Percentiles rank a stretch among this genome's conserved stretches.
phyloP scores from a whole-genome alignment of 2,113 vertebrate species.

The Nothoprocta perdicaria region DNA sequence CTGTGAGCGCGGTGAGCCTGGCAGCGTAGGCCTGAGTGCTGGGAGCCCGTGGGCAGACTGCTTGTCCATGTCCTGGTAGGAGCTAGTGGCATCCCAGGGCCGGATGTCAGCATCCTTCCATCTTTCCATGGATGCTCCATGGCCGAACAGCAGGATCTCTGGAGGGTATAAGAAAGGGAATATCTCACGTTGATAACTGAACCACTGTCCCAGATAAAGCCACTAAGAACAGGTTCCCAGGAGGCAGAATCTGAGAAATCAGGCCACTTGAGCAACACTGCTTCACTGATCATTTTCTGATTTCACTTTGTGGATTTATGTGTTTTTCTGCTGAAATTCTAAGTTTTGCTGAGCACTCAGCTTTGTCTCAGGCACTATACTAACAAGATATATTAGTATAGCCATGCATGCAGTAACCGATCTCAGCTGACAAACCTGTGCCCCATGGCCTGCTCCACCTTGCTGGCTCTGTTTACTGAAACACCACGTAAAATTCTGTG shows the following conservation, averaged over 20 bases:
- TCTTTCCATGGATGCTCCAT: not conserved
- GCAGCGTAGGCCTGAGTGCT: not conserved
- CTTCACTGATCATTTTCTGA: not conserved
- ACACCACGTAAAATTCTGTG: not conserved
- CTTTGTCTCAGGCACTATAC: not conserved
- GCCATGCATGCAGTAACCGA: not conserved
- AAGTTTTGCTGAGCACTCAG: accelerated
- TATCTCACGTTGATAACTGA: not conserved
- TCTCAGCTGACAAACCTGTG: not conserved
- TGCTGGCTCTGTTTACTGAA: not conserved
- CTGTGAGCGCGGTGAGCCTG: not conserved
- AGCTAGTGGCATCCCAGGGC: not conserved
- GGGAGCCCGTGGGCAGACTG: no score
- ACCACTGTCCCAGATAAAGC: not conserved
- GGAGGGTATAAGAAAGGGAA: not conserved
- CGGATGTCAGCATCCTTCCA: not conserved
- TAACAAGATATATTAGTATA: not conserved
- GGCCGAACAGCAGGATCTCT: not conserved
- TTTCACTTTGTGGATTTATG: not conserved
- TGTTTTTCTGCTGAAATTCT: not conserved
- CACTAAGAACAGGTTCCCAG: not conserved
- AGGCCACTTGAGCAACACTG: not conserved
- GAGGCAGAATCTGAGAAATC: not conserved
- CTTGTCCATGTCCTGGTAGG: not conserved
- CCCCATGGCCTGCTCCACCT: not conserved